phyloP scores from a whole-genome alignment of 92 coral and sea anemone species.

The Bergia sp. region DNA sequence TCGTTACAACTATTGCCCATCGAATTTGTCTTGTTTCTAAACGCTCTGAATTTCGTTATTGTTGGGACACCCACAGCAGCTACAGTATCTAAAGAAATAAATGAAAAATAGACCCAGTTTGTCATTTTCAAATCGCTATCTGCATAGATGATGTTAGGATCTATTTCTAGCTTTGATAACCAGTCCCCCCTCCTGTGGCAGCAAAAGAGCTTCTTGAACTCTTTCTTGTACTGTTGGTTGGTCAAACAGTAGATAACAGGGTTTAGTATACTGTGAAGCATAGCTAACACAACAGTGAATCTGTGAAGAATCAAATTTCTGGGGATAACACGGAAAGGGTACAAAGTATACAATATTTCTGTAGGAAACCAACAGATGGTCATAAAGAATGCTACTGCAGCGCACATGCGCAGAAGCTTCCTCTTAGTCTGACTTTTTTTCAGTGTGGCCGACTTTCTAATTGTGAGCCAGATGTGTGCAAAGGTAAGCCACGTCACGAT shows the following conservation, averaged over 20 bases:
- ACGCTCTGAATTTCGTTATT: background rate
- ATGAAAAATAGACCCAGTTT: background rate
- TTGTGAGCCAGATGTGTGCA: conserved; percentile 59
- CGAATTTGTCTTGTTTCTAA: background rate
- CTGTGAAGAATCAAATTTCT: conserved; percentile 41
- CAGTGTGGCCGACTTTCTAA: conserved; percentile 36
- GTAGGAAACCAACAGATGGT: conserved; percentile 70
- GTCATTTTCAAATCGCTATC: background rate
- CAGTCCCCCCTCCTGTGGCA: background rate
- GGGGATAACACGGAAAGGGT: conserved; percentile 36
- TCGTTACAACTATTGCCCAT: background rate
- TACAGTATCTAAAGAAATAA: background rate
- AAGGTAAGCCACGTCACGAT: conserved; percentile 57
- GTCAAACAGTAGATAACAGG: conserved; percentile 64
- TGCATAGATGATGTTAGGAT: background rate
- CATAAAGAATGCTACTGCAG: conserved; percentile 58
- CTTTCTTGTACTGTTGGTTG: conserved; percentile 57
- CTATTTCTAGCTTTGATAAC: background rate
- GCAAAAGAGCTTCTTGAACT: conserved; percentile 30
- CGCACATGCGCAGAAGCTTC: conserved; percentile 71
- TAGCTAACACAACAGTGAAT: conserved; percentile 50
- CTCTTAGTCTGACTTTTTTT: conserved; percentile 40
- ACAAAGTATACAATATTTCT: conserved; percentile 57
- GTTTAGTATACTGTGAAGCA: conserved; percentile 58
- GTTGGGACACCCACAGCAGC: background rate